Evolutionary conservation across 2,888 invertebrate genomes (phyloP), one percentile per base, ranked within the genome.

Genomic region (Rotaria socialis): DNA sequence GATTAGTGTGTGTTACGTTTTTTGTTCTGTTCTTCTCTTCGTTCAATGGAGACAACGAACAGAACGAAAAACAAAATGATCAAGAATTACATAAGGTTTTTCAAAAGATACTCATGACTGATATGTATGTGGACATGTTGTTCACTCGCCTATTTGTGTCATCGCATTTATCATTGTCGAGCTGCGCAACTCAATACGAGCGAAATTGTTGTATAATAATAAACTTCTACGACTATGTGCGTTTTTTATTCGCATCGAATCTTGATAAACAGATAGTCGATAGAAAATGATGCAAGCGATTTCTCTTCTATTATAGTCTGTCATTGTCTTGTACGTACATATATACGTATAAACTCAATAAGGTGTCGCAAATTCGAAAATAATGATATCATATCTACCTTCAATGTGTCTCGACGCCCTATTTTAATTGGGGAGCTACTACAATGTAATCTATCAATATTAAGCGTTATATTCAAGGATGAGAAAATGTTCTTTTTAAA

Each of bases 361-460:
- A 6, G 35, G 67, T 67, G 67, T 67, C 35, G 6, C 35, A 67
- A 67, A 67, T 67, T 67, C 67, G 67, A 67, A 67, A 67, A 67
- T 67, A 67, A 67, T 67, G 67, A 67, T 67, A 67, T 67, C 67
- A 67, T 52, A 52, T 67, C 35, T 67, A 67, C 67, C 35, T 35
- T 67, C 67, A 67, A 67, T 67, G 67, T 67, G 67, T 67, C 67
- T 67, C 67, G 67, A 35, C 67, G 67, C 67, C 67, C 67, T 35
- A 35, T 67, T 27, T 67, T 35, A 67, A 35, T 67, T 16, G 35
- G 19, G 35, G 35, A 35, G 35, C 35, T 19, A 67, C 16, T 67
- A 19, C 35, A 67, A 67, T 67, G 67, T 67, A 67, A 67, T 67
- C 67, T 27, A 67, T 67, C 19, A 67, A 14, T 2, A 35, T 67